Evolutionary conservation across 2,888 invertebrate genomes (phyloP).

Genomic region (Brachycybe producta): DNA sequence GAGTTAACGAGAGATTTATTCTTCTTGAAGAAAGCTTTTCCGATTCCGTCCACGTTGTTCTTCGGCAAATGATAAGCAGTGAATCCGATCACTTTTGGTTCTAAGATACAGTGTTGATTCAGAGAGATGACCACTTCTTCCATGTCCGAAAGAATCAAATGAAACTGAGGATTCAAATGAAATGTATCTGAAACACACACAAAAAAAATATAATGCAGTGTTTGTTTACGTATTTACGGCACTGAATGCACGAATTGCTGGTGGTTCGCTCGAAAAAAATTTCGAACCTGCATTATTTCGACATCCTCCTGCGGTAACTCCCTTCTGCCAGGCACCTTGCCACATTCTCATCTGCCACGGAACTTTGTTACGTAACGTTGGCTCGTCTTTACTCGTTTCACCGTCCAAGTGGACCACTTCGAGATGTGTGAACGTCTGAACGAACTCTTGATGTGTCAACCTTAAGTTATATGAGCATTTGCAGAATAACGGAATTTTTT

Average conservation of each 20-base stretch:
- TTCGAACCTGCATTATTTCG: constrained; percentile 59
- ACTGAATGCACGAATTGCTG: background rate
- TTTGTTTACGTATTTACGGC: background rate
- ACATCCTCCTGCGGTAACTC: constrained; percentile 80
- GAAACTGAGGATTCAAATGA: constrained; percentile 82
- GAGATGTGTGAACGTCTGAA: constrained; percentile 63
- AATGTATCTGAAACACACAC: constrained; percentile 55
- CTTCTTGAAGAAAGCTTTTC: constrained; percentile 66
- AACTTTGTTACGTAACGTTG: constrained; percentile 58
- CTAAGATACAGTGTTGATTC: constrained; percentile 80
- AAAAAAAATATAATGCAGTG: background rate
- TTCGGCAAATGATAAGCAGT: constrained; percentile 43
- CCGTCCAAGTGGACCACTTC: constrained; percentile 75
- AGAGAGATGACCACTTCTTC: constrained; percentile 72
- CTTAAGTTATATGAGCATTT: constrained; percentile 30
- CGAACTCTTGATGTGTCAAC: constrained; percentile 72
- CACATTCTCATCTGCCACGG: constrained; percentile 70
- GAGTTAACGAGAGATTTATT: constrained; percentile 77
- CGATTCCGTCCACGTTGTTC: constrained; percentile 57
- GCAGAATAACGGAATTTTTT: background rate
- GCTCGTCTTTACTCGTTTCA: constrained; percentile 73
- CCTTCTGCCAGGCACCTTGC: constrained; percentile 72
- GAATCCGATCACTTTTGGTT: constrained; percentile 85
- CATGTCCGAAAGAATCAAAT: constrained; percentile 61
- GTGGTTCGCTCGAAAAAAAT: background rate